These are phyloP conservation scores for Cercopithecus diana DNA, from an alignment of 2,797 vertebrate species.

Conservation along the genomic window DNA sequence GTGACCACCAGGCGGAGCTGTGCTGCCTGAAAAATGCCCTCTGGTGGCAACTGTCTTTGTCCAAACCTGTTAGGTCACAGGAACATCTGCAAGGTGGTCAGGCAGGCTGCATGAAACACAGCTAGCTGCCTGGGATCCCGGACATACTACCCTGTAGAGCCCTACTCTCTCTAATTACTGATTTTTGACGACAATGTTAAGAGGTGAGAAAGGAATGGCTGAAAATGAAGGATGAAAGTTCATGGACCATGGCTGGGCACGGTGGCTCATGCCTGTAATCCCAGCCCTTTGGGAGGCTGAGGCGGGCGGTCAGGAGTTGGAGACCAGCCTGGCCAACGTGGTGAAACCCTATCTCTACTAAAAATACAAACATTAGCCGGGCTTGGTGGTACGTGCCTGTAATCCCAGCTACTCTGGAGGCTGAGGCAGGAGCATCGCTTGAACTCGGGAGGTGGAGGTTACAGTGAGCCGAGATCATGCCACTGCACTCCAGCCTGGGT, in stretches of 20 bases:
- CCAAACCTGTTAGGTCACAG: background rate
- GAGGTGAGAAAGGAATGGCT: background rate
- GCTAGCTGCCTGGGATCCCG: background rate
- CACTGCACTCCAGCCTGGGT: background rate
- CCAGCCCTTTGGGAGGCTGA: background rate
- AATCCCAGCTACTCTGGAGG: background rate
- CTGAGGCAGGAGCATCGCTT: background rate
- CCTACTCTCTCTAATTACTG: background rate
- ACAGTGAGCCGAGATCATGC: background rate
- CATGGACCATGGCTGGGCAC: background rate
- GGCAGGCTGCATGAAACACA: background rate
- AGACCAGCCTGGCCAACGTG: background rate
- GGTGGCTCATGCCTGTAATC: background rate
- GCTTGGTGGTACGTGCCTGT: background rate
- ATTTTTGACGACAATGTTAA: background rate
- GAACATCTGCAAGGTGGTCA: accelerated
- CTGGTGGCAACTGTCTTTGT: background rate
- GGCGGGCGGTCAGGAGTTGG: background rate
- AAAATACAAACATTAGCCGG: background rate
- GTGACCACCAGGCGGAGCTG: background rate
- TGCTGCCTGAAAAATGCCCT: background rate
- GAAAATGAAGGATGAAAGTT: background rate
- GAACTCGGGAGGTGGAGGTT: background rate
- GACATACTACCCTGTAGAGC: too few species aligned
- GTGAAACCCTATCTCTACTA: background rate